Conservation (phyloP, 2,797 vertebrate genomes). For the Sebastes vulpes region DNA sequence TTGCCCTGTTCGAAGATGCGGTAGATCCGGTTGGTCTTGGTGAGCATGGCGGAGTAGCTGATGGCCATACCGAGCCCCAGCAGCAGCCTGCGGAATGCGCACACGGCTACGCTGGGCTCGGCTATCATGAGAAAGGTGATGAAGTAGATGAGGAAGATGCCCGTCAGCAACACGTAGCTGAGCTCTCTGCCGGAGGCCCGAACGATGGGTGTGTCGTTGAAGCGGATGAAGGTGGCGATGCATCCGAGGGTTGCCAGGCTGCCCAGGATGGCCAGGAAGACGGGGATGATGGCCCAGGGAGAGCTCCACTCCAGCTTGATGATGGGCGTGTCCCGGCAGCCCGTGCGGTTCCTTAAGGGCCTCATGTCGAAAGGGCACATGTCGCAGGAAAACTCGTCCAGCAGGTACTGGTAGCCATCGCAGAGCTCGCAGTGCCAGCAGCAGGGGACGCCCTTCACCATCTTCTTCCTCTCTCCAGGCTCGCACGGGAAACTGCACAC, state of each 20-base stretch:
- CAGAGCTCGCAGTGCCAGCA: constrained; percentile 99
- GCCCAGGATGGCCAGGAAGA: constrained; percentile 90
- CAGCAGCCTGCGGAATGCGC: constrained; percentile 88
- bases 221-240: constrained; percentile 87
- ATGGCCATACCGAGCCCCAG: constrained; percentile 97
- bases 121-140: constrained; percentile 93
- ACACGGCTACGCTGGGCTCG: constrained; percentile 86
- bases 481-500: constrained; percentile 93
- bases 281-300: constrained; percentile 91
- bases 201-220: constrained; percentile 93
- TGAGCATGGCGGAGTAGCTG: constrained; percentile 96
- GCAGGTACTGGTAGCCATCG: constrained; percentile 95
- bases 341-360: constrained; percentile 88
- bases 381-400: constrained; percentile 89
- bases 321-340: constrained; percentile 90
- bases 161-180: constrained; percentile 95
- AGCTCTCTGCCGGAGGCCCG: constrained; percentile 94
- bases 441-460: constrained; percentile 96
- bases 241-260: constrained; percentile 87
- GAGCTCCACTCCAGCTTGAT: constrained; percentile 93
- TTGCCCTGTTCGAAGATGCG: constrained; percentile 99
- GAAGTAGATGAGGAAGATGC: constrained; percentile 94
- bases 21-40: constrained; percentile 98
- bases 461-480: constrained; percentile 92
- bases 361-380: constrained; percentile 90